Conservation (phyloP, 2,797 vertebrate genomes). For the Acanthurus tractus region DNA sequence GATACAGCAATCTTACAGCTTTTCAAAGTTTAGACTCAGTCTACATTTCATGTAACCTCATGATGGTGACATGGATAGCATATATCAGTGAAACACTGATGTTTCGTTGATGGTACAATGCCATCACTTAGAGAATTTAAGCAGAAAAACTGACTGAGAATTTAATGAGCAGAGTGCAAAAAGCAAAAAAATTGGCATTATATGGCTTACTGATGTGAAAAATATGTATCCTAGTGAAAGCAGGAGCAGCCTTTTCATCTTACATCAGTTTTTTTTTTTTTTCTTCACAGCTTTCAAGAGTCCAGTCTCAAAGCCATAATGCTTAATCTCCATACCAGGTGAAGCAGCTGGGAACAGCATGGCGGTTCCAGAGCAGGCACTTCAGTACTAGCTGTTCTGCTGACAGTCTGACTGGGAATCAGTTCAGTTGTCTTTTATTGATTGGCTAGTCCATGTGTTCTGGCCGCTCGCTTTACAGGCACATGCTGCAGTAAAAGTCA, state of each 20-base stretch:
- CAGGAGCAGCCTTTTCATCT: slow-evolving; percentile 45
- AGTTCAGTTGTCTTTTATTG: slow-evolving; percentile 45
- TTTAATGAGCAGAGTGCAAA: slow-evolving; percentile 75
- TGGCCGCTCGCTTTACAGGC: slow-evolving; percentile 14
- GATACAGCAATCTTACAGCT: slow-evolving; percentile 49
- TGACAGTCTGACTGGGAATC: slow-evolving; percentile 45
- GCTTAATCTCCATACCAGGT: slow-evolving; percentile 46
- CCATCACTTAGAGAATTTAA: slow-evolving; percentile 9
- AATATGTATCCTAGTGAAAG: slow-evolving; percentile 59
- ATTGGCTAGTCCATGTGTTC: slow-evolving; percentile 13
- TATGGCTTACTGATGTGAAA: slow-evolving; percentile 77
- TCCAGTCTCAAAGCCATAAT: slow-evolving; percentile 61
- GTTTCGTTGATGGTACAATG: slow-evolving; percentile 23
- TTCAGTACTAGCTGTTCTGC: slow-evolving; percentile 71
- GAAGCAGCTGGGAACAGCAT: slow-evolving; percentile 65
- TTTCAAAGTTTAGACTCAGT: slow-evolving; percentile 41
- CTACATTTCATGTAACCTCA: slow-evolving; percentile 38
- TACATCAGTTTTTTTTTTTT: slow-evolving; percentile 9
- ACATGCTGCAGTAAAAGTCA: slow-evolving; percentile 28
- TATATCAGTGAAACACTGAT: background rate
- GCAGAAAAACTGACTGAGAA: slow-evolving; percentile 20
- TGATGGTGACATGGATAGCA: slow-evolving; percentile 43
- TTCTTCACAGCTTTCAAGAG: slow-evolving; percentile 69
- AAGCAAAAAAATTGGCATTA: slow-evolving; percentile 68
- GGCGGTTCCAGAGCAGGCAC: slow-evolving; percentile 79